Evolutionary conservation across 2,888 invertebrate species (phyloP).

Genomic region (Gandaritis pyraliata): DNA sequence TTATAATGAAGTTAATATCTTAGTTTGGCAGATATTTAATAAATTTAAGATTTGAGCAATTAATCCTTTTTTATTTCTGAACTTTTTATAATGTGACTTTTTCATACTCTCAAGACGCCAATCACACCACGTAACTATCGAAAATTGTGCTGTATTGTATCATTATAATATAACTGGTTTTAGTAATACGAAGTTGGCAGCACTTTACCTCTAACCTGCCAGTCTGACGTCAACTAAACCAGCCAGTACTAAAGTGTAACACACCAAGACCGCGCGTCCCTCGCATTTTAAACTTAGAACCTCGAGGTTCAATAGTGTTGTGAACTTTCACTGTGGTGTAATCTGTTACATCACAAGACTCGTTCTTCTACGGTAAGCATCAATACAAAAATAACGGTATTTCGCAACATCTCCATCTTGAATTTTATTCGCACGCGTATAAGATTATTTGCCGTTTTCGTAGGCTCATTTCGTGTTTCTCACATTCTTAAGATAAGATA

Average conservation of each 20-base stretch:
- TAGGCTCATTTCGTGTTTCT: conserved; percentile 26
- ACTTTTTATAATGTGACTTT: too few species aligned
- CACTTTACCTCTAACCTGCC: conserved; percentile 12
- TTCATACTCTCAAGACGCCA: too few species aligned
- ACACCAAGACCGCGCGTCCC: conserved; percentile 34
- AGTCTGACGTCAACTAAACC: background rate
- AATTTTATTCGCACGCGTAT: conserved; percentile 1
- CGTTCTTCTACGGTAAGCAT: conserved; percentile 26
- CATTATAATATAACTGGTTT: background rate
- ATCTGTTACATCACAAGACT: conserved; percentile 32
- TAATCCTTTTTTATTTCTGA: too few species aligned
- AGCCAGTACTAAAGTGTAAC: conserved; percentile 27
- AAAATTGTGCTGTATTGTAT: too few species aligned
- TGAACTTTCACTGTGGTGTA: conserved; percentile 39
- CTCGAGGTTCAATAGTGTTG: conserved; percentile 27
- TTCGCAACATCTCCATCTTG: conserved; percentile 25
- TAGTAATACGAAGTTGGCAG: conserved; percentile 16
- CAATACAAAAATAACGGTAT: conserved; percentile 30
- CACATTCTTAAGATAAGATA: conserved; percentile 22
- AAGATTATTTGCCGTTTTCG: background rate
- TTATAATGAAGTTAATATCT: too few species aligned
- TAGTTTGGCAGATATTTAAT: too few species aligned
- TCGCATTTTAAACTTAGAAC: conserved; percentile 35
- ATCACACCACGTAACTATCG: too few species aligned
- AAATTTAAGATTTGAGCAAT: too few species aligned